Conservation (phyloP, 2,888 invertebrate genomes). For the Melinaea marsaeus region DNA sequence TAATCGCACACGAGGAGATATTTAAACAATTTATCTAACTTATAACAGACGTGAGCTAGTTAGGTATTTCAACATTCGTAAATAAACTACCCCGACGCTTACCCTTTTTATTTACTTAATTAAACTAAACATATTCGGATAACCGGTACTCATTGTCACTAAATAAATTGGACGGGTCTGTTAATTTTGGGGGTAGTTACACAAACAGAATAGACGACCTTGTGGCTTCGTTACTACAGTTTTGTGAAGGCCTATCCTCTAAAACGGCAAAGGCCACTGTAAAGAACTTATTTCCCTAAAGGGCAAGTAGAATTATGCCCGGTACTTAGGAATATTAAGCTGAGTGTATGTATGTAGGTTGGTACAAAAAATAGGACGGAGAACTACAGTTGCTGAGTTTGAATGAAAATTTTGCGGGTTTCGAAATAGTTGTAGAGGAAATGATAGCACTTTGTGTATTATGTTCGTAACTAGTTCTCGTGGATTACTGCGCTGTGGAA, state of each 20-base stretch:
- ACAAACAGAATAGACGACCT: slow-evolving; percentile 27
- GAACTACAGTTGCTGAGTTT: slow-evolving; percentile 28
- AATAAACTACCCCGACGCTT: background rate
- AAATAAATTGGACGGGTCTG: slow-evolving; percentile 25
- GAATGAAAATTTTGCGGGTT: slow-evolving; percentile 32
- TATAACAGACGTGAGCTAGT: background rate
- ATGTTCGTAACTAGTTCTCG: slow-evolving; percentile 30
- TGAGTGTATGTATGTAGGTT: slow-evolving; percentile 28
- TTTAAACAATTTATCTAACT: background rate
- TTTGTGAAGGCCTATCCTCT: slow-evolving; percentile 29
- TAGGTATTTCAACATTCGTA: background rate
- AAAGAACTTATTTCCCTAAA: slow-evolving; percentile 38
- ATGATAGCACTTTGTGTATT: slow-evolving; percentile 32
- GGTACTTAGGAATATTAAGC: slow-evolving; percentile 35
- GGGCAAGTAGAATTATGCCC: slow-evolving; percentile 32
- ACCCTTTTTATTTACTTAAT: slow-evolving; percentile 13
- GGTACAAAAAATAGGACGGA: slow-evolving; percentile 29
- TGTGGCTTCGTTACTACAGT: slow-evolving; percentile 32
- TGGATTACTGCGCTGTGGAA: slow-evolving; percentile 25
- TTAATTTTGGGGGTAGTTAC: slow-evolving; percentile 24
- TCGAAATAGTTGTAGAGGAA: slow-evolving; percentile 31
- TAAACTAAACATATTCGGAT: slow-evolving; percentile 19
- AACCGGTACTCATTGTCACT: slow-evolving; percentile 12
- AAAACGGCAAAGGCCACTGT: slow-evolving; percentile 31
- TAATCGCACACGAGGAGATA: too few relatives aligned